Evolutionary conservation across 1,140 invertebrate genomes (phyloP).

Genomic region (Colletes latitarsis): DNA sequence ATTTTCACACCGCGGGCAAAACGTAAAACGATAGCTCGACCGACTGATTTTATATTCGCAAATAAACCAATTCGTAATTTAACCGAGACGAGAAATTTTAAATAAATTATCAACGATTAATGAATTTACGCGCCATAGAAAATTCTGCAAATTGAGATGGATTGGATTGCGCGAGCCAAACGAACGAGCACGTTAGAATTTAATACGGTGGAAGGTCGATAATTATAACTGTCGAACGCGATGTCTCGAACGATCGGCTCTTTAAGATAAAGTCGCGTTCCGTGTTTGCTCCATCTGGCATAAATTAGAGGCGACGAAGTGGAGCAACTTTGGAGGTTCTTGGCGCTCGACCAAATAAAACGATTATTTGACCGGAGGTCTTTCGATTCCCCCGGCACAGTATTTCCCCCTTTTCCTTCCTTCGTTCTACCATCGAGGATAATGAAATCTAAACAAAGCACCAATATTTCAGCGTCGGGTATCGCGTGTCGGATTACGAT

Average conservation of each 20-base stretch:
- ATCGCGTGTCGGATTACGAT: background rate
- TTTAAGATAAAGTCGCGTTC: background rate
- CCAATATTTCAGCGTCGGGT: background rate
- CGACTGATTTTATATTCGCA: background rate
- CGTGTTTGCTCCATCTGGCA: background rate
- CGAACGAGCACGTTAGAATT: too few species aligned
- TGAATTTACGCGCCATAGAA: background rate
- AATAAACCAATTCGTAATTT: background rate
- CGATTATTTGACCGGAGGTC: background rate
- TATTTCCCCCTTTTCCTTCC: background rate
- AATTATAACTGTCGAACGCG: background rate
- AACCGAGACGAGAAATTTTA: too few species aligned
- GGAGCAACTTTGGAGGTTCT: background rate
- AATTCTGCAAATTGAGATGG: too few species aligned
- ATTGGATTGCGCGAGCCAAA: too few species aligned
- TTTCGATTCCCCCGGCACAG: slow-evolving; percentile 3
- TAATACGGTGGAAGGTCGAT: background rate
- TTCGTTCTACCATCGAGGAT: background rate
- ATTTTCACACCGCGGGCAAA: background rate
- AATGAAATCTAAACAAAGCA: slow-evolving; percentile 36
- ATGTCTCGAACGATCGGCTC: background rate
- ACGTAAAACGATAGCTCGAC: too few species aligned
- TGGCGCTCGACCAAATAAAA: slow-evolving; percentile 24
- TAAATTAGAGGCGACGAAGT: background rate
- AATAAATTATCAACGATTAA: too few species aligned